Percentiles rank a stretch among this genome's conserved stretches.
These are phyloP conservation scores for Tridacna crocea DNA, from an alignment of 2,888 invertebrate species.

Conservation along the genomic window DNA sequence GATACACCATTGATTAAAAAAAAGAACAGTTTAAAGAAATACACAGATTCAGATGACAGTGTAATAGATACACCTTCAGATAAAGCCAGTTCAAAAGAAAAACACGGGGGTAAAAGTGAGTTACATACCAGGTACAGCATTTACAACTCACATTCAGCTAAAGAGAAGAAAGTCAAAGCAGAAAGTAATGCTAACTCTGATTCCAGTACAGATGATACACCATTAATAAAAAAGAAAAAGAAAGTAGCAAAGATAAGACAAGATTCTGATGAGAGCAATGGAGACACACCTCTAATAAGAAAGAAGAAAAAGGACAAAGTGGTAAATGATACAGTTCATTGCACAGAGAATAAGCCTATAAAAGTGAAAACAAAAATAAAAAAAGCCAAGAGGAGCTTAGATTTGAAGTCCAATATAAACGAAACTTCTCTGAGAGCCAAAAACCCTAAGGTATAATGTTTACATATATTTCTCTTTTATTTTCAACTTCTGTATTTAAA, in stretches of 20 bases:
- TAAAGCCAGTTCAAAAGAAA: too few relatives aligned
- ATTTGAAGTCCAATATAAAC: background rate
- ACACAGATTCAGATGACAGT: background rate
- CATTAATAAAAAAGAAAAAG: conserved; percentile 5
- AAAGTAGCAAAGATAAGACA: background rate
- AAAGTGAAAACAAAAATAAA: background rate
- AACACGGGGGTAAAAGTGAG: too few relatives aligned
- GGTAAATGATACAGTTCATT: background rate
- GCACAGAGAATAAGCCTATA: background rate
- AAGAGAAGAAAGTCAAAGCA: background rate
- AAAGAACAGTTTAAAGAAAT: background rate
- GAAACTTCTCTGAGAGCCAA: too few relatives aligned
- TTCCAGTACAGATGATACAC: background rate
- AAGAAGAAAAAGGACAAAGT: background rate
- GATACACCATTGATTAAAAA: conserved; percentile 26
- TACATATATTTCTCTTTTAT: too few relatives aligned
- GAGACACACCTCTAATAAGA: background rate
- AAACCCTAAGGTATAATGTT: too few relatives aligned
- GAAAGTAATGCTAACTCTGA: background rate
- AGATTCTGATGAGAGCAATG: conserved; percentile 16
- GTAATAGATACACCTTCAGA: background rate
- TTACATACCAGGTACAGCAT: background rate
- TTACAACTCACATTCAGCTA: background rate
- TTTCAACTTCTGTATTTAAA: too few relatives aligned
- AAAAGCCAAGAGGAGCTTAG: background rate